Evolutionary conservation across 2,797 vertebrate species (phyloP), one percentile per base, ranked within the genome.

Genomic region (Threskiornis aethiopicus): DNA sequence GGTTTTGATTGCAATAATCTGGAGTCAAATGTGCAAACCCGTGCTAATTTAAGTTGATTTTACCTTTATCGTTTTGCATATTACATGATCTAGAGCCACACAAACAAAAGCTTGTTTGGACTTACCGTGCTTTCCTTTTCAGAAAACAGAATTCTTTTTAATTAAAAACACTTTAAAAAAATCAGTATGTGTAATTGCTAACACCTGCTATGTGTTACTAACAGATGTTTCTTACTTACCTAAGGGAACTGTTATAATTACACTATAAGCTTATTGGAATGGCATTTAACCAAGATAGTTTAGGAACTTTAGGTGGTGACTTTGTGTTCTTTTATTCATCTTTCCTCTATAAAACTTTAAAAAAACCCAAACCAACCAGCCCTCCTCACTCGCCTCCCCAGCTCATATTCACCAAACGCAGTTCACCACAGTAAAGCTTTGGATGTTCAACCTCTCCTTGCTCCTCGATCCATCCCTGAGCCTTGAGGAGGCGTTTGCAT

Each of bases 201-300:
- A 97, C 98, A 98, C 98, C 98, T 98, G 98, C 97, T 98, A 96
- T 98, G 97, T 97, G 98, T 97, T 98, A 97, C 96, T 92, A 97
- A 97, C 98, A 98, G 98, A 98, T 98, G 98, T 98, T 98, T 97
- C 97, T 97, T 96, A 97, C 97, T 97, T 98, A 98, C 98, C 98
- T 98, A 97, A 97, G 98, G 98, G 98, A 98, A 97, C 97, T 96
- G 96, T 97, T 98, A 96, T 98, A 98, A 98, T 98, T 98, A 98
- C 97, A 97, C 97, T 97, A 70, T 95, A 97, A 90, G 97, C 96
- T 98, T 98, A 97, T 95, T 97, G 97, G 94, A 97, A 97, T 97
- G 97, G 97, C 94, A 97, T 98, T 98, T 98, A 93, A 98, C 97
- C 95, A 98, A 97, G 96, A 95, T 89, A 97, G 95, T 92, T 96